phyloP scores from a whole-genome alignment of 2,888 invertebrate species.

The Dolichopus griseipennis region DNA sequence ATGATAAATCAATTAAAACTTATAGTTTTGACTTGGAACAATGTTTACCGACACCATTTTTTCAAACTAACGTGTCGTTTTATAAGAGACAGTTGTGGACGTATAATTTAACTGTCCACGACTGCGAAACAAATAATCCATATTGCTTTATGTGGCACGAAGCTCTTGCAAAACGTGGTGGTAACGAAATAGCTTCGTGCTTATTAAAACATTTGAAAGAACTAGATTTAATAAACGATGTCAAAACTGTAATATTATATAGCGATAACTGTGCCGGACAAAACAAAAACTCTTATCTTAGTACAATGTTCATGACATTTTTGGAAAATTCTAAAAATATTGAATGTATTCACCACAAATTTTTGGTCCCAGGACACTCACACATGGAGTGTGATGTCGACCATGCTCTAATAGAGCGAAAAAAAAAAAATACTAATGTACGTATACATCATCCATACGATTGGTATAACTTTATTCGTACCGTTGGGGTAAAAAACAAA shows the following conservation, averaged over 20 bases:
- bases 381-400: constrained; percentile 15
- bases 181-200: not conserved
- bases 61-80: not conserved
- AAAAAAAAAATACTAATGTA: not conserved
- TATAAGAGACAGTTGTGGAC: not conserved
- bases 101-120: not conserved
- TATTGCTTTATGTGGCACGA: not conserved
- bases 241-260: not conserved
- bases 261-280: not conserved
- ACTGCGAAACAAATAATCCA: not conserved
- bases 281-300: not conserved
- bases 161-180: not conserved
- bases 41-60: not conserved
- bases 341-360: not conserved
- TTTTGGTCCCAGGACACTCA: not conserved
- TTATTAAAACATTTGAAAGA: not conserved
- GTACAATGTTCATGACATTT: not conserved
- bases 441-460: constrained; percentile 9
- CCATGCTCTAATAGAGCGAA: not conserved
- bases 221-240: not conserved
- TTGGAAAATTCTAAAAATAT: not conserved
- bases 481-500: constrained; percentile 10
- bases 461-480: constrained; percentile 17
- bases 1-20: not conserved
- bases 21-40: not conserved